Base-by-base conservation (phyloP, 2,888 invertebrate genomes). In the Agrilus mali region DNA sequence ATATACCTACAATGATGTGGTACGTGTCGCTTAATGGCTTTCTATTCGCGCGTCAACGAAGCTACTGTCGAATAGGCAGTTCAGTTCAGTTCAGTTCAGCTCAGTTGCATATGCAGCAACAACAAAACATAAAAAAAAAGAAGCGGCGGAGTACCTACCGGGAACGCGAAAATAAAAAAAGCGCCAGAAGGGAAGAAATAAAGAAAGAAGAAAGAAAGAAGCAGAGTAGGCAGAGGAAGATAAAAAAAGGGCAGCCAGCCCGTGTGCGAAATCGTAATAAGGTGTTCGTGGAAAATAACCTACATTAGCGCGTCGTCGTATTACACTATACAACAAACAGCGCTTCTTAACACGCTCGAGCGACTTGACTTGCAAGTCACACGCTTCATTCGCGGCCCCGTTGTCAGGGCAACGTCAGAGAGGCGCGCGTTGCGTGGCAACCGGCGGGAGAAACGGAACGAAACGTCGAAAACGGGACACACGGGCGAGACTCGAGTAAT, bases 281-380 rank as follows among this genome's bases (percentile, higher is more conserved):
- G 53, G 46, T 51, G 49, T 49, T 49, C 43, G 50, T 47, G 50
- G 57, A 56, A 57, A 57, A 57, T 57, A 57, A 55, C 57, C 57
- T 52, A 57, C 55, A 57, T 57, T 55, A 57, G 54, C 46, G 48
- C 40, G 49, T 50, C 51, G 51, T 53, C 55, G 57, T 54, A 55
- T 54, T 27, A 27, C 27, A 27, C 27, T 27, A 27, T 27, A 27
- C 27, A 55, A 55, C 56, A 57, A 57, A 55, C 56, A 55, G 54
- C 54, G 54, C 52, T 53, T 53, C 54, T 55, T 53, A 53, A 55
- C 54, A 55, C 55, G 51, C 53, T 53, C 53, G 51, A 51, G 51
- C 51, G 53, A 58, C 57, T 60, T 60, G 60, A 59, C 60, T 60
- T 61, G 59, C 60, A 57, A 61, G 61, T 61, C 60, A 61, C 61